Evolutionary conservation across 92 coral and sea anemone genomes (phyloP).

Genomic region (Parazoanthus swiftii): DNA sequence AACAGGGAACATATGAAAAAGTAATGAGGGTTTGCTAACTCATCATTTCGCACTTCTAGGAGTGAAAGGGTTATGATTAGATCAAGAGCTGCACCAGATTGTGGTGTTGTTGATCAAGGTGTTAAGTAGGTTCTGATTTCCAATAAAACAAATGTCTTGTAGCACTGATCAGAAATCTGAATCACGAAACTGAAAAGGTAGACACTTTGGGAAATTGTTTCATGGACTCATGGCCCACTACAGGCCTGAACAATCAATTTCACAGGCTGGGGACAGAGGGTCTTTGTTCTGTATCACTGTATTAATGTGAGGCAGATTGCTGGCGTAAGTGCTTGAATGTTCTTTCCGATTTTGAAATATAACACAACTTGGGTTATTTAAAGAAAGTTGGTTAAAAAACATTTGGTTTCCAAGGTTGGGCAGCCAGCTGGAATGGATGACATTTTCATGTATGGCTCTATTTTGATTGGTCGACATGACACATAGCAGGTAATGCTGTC

Average conservation of each 20-base stretch:
- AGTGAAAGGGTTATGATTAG: too few relatives aligned
- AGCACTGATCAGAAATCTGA: too few relatives aligned
- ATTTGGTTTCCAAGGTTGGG: conserved; percentile 14
- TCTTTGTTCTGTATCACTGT: neutral
- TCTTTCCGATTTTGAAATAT: neutral
- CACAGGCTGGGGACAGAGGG: neutral
- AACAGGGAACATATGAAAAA: too few relatives aligned
- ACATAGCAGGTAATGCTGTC: neutral
- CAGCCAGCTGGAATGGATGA: neutral
- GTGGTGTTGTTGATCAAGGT: too few relatives aligned
- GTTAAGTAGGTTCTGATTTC: too few relatives aligned
- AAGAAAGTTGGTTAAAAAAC: neutral
- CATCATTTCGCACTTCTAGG: too few relatives aligned
- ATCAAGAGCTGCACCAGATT: too few relatives aligned
- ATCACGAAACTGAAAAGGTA: too few relatives aligned
- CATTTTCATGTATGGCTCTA: neutral
- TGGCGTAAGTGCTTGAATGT: too few relatives aligned
- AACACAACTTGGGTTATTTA: neutral
- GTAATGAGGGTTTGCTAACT: too few relatives aligned
- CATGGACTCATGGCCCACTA: neutral
- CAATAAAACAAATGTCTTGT: too few relatives aligned
- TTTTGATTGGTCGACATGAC: neutral
- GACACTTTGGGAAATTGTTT: too few relatives aligned
- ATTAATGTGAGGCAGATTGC: neutral
- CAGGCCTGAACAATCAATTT: neutral